Conservation (phyloP, 92 coral and sea anemone genomes). For the Porites divaricata region DNA sequence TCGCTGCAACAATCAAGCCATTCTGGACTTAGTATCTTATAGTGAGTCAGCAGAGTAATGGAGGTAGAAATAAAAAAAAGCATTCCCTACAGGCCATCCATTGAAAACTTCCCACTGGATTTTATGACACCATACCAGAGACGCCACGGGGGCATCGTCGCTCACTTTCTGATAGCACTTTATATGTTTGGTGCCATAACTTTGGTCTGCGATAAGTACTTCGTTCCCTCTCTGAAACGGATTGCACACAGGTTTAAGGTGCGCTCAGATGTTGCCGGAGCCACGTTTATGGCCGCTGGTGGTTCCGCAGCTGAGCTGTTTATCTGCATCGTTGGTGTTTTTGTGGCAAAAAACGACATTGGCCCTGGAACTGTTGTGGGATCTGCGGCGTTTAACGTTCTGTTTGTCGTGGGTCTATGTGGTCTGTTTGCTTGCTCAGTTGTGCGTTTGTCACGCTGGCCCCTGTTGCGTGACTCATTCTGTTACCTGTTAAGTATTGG, state of each 20-base stretch:
- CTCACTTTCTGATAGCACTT: slow-evolving; percentile 60
- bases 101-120: slow-evolving; percentile 76
- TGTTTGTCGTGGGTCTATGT: slow-evolving; percentile 77
- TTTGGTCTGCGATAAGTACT: slow-evolving; percentile 74
- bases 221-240: slow-evolving; percentile 73
- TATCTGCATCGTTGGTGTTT: slow-evolving; percentile 81
- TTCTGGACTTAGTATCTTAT: too few species aligned
- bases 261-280: slow-evolving; percentile 80
- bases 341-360: slow-evolving; percentile 80
- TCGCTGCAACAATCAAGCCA: too few species aligned
- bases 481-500: slow-evolving; percentile 74
- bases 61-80: too few species aligned
- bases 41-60: too few species aligned
- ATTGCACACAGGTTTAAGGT: slow-evolving; percentile 63
- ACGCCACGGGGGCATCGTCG: slow-evolving; percentile 57
- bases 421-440: slow-evolving; percentile 77
- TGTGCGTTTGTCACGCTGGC: slow-evolving; percentile 75
- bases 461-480: slow-evolving; percentile 70
- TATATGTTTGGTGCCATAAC: slow-evolving; percentile 83
- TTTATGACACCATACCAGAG: slow-evolving; percentile 76
- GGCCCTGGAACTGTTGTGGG: slow-evolving; percentile 87
- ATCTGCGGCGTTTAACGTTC: slow-evolving; percentile 83
- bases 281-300: slow-evolving; percentile 91
- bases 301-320: slow-evolving; percentile 85
- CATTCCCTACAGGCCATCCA: slow-evolving; percentile 53